Evolutionary conservation across 2,888 invertebrate species (phyloP).

Genomic region (Cephus spinipes): DNA sequence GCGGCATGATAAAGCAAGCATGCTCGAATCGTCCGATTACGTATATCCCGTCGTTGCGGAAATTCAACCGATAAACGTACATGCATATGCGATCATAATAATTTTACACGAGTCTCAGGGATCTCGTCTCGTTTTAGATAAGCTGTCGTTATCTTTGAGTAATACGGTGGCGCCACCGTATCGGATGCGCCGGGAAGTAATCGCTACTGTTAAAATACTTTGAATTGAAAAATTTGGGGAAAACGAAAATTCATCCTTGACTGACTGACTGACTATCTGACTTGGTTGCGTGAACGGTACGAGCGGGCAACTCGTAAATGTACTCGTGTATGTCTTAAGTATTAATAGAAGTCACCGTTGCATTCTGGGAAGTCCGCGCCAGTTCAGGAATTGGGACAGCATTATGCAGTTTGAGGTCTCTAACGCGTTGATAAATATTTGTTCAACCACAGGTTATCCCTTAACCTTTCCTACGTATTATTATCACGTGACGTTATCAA

Average conservation of each 20-base stretch:
- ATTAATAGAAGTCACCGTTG: constrained; percentile 34
- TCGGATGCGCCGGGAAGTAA: not conserved
- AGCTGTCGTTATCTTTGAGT: no score
- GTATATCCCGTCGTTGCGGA: not conserved
- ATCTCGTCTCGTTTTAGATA: no score
- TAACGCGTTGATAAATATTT: not conserved
- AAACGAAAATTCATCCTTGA: not conserved
- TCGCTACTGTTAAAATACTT: no score
- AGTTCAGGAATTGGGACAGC: constrained; percentile 41
- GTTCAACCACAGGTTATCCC: not conserved
- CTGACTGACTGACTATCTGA: not conserved
- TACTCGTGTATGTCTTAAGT: constrained; percentile 29
- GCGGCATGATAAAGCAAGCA: not conserved
- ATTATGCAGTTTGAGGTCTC: not conserved
- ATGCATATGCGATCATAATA: not conserved
- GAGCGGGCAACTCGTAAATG: not conserved
- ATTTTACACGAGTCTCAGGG: not conserved
- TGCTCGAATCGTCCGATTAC: not conserved
- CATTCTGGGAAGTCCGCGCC: constrained; percentile 13
- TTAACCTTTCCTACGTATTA: no score
- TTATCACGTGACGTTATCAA: no score
- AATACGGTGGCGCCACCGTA: not conserved
- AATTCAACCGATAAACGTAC: not conserved
- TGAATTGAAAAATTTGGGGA: no score
- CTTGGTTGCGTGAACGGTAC: not conserved